phyloP scores from a whole-genome alignment of 2,113 vertebrate genomes.

The Dascyllus trimaculatus region DNA sequence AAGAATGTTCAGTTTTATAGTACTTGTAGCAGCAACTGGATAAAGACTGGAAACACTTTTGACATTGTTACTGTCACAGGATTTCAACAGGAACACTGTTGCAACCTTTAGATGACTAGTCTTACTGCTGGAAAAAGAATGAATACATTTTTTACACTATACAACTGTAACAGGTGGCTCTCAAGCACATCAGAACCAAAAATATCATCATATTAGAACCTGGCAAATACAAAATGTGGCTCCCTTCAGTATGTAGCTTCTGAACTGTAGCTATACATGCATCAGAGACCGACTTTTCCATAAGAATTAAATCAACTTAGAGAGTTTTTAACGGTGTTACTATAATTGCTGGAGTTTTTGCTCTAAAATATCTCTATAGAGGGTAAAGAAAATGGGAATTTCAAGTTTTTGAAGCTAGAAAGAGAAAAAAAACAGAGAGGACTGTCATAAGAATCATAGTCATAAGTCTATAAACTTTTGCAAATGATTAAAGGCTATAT shows the following conservation, averaged over 20 bases:
- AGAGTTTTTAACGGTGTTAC: conserved; percentile 27
- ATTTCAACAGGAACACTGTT: too few species aligned
- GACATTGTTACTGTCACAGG: neutral
- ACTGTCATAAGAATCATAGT: conserved; percentile 9
- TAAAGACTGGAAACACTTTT: neutral
- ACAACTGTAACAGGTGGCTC: neutral
- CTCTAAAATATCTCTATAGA: neutral
- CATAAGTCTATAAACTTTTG: conserved; percentile 2
- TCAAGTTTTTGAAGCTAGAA: conserved; percentile 22
- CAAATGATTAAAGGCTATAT: neutral
- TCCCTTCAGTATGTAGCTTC: conserved; percentile 7
- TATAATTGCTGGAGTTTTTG: neutral
- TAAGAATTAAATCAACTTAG: neutral
- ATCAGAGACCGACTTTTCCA: conserved; percentile 17
- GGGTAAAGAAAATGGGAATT: neutral
- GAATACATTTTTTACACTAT: neutral
- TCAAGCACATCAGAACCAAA: neutral
- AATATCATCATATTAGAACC: conserved; percentile 15
- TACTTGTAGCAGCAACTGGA: too few species aligned
- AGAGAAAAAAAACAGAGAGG: neutral
- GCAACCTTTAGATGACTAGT: neutral
- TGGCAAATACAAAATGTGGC: neutral
- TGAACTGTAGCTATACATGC: neutral
- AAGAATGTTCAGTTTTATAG: accelerated
- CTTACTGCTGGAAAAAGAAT: neutral